Conservation (phyloP, 64 coral and sea anemone genomes). For the Porites australiensis region DNA sequence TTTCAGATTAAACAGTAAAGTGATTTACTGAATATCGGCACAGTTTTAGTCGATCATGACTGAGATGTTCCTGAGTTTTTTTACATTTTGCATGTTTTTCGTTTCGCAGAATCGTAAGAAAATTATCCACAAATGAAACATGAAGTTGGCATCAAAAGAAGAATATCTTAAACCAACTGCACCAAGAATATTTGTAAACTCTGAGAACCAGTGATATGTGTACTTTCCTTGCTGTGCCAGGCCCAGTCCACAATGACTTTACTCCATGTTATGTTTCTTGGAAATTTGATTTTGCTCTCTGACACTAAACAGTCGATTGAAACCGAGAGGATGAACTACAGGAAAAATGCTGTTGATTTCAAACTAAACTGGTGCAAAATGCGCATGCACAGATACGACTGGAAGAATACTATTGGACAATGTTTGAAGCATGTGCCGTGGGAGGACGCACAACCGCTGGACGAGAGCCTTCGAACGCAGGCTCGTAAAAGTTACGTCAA, state of each 20-base stretch:
- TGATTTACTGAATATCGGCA: no score
- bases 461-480: slow-evolving; percentile 42
- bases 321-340: slow-evolving; percentile 7
- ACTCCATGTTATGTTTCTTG: background rate
- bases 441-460: background rate
- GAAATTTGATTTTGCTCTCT: background rate
- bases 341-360: slow-evolving; percentile 59
- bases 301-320: background rate
- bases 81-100: no score
- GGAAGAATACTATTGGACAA: slow-evolving; percentile 51
- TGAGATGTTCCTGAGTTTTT: no score
- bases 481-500: slow-evolving; percentile 55
- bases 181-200: background rate
- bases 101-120: background rate
- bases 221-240: background rate
- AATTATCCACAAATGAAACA: no score
- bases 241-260: background rate
- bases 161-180: background rate
- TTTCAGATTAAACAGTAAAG: no score
- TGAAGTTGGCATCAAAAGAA: no score
- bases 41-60: no score
- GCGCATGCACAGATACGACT: slow-evolving; percentile 75
- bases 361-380: slow-evolving; percentile 72
- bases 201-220: background rate
- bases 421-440: slow-evolving; percentile 52